Evolutionary conservation across 2,888 invertebrate species (phyloP).

Genomic region (Nemotelus nigrinus): DNA sequence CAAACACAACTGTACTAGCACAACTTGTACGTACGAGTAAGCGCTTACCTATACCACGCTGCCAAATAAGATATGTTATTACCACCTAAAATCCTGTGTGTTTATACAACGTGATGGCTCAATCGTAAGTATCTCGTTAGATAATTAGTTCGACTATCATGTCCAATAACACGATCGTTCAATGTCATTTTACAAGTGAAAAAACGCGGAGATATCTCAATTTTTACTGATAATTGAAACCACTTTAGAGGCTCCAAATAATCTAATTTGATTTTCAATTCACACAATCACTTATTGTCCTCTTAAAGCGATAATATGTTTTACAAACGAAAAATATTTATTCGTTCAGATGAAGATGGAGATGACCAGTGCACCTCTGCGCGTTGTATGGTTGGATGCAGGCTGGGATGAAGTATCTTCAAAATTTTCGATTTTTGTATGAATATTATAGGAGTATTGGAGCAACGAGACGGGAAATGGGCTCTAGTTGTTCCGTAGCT

Average conservation of each 20-base stretch:
- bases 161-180: conserved; percentile 28
- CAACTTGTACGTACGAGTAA: too few species aligned
- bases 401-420: conserved; percentile 33
- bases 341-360: neutral
- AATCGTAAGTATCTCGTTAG: conserved; percentile 48
- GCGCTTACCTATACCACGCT: too few species aligned
- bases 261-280: conserved; percentile 42
- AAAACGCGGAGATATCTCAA: conserved; percentile 17
- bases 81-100: neutral
- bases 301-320: conserved; percentile 49
- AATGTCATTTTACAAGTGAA: conserved; percentile 6
- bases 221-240: conserved; percentile 22
- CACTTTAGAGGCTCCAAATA: conserved; percentile 41
- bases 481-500: neutral
- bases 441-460: neutral
- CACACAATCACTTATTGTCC: conserved; percentile 48
- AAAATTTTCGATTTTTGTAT: conserved; percentile 1
- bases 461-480: neutral
- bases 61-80: too few species aligned
- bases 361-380: too few species aligned
- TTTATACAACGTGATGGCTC: conserved; percentile 52
- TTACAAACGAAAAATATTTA: conserved; percentile 47
- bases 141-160: conserved; percentile 32
- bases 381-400: too few species aligned
- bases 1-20: too few species aligned